Evolutionary conservation across 2,888 invertebrate genomes (phyloP).

Genomic region (Dasypolia templi): DNA sequence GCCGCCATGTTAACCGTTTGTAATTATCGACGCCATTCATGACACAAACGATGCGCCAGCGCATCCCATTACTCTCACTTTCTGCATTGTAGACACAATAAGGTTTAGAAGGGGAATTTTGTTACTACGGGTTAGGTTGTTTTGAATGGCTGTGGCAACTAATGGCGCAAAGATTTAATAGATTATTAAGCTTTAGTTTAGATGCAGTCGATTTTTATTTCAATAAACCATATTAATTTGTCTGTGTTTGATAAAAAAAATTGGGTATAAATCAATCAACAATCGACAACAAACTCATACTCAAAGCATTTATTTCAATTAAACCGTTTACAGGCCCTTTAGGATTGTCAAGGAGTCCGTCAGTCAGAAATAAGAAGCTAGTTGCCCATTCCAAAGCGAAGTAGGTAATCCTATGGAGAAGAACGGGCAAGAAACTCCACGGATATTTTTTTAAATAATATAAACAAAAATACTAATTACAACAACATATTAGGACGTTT

Average conservation of each 20-base stretch:
- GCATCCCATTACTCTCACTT: conserved; percentile 85
- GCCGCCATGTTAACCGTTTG: conserved; percentile 60
- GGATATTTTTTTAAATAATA: too few relatives aligned
- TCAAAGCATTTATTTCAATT: too few relatives aligned
- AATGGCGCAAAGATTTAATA: not conserved
- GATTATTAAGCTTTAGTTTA: not conserved
- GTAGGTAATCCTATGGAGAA: too few relatives aligned
- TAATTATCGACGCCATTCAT: conserved; percentile 78
- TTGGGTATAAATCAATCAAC: too few relatives aligned
- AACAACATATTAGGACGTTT: not conserved
- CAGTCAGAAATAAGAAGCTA: too few relatives aligned
- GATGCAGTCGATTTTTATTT: not conserved
- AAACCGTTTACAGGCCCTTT: too few relatives aligned
- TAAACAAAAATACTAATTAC: too few relatives aligned
- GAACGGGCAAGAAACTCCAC: too few relatives aligned
- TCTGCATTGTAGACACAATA: conserved; percentile 70
- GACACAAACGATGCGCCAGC: conserved; percentile 74
- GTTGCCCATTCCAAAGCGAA: too few relatives aligned
- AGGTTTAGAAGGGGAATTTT: conserved; percentile 53
- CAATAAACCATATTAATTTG: not conserved
- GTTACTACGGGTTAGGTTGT: not conserved
- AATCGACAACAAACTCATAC: not conserved
- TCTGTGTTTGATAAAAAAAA: too few relatives aligned
- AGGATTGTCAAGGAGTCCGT: too few relatives aligned
- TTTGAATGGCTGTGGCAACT: not conserved